Evolutionary conservation across 1,140 invertebrate genomes (phyloP), one percentile per base, ranked within the genome.

Genomic region (Bombus haemorrhoidalis): DNA sequence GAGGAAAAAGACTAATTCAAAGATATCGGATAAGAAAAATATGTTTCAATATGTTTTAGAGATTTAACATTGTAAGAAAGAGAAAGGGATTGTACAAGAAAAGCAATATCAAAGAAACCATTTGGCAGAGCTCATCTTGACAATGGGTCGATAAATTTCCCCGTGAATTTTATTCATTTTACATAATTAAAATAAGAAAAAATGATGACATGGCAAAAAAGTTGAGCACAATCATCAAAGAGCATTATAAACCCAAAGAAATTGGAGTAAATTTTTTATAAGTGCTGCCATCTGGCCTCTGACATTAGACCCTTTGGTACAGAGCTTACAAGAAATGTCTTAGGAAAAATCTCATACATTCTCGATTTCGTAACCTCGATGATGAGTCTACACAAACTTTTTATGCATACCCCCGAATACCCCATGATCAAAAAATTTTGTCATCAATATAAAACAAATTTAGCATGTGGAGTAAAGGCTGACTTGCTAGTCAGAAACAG

Each of bases 241-340:
- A 87, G 86, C 71, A 80, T 86, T 72, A 64, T 41, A 91, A 90
- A 89, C 86, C 62, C 34, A 59, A 68, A 89, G 86, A 91, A 91
- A 91, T 90, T 92, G 53, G 72, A 82, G 87, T 89, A 82, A 90
- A 86, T 92, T 91, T 89, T 92, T 91, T 71, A 59, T 64, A 86
- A 80, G 94, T 95, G 94, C 93, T 95, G 94, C 94, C 94, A 94
- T 93, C 94, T 95, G 93, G 92, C 85, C 93, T 92, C 83, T 94
- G 94, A 94, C 93, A 94, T 94, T 93, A 93, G 92, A 87, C 82
- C 83, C 81, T 86, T 83, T 81, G 81, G 82, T 76, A 73, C 39
- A 81, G 81, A 88, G 82, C 86, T 88, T 83, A 76, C 43, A 69
- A 77, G 81, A 85, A 75, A 83, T 87, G 82, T 90, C 85, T 81